A percentile compares a stretch with the other conserved stretches of the same genome.
These are phyloP conservation scores for Suncus etruscus DNA, from an alignment of 2,113 vertebrate species.

Conservation along the genomic window DNA sequence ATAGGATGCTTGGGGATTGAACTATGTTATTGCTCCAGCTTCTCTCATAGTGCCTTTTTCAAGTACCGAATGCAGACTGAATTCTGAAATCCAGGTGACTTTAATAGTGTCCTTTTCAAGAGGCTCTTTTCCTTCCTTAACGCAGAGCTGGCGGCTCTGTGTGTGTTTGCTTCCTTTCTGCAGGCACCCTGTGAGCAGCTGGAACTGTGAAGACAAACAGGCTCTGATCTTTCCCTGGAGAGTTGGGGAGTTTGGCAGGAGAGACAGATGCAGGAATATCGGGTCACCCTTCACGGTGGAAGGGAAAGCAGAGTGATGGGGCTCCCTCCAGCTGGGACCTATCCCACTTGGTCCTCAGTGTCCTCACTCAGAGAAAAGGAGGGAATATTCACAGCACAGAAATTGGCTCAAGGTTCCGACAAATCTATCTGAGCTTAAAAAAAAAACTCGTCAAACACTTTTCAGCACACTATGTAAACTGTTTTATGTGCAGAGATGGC, in stretches of 20 bases:
- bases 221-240: not conserved
- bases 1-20: too few species aligned
- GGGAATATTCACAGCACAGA: not conserved
- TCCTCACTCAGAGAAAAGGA: not conserved
- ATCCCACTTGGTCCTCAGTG: not conserved
- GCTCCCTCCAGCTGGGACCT: not conserved
- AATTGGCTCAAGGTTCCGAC: not conserved
- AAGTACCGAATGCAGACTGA: not conserved
- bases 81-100: not conserved
- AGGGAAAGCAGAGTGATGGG: not conserved
- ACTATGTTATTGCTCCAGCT: too few species aligned
- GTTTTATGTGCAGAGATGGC: not conserved
- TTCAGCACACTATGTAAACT: not conserved
- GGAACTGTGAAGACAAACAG: not conserved
- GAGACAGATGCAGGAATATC: not conserved
- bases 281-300: not conserved
- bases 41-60: not conserved
- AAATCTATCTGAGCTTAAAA: not conserved
- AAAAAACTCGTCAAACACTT: constrained; percentile 31
- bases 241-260: not conserved
- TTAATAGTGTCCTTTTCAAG: not conserved
- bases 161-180: too few species aligned
- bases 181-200: not conserved
- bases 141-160: not conserved
- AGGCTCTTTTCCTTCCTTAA: not conserved